Evolutionary conservation across 2,113 vertebrate species (phyloP).

Genomic region (Myiagra hebetior): DNA sequence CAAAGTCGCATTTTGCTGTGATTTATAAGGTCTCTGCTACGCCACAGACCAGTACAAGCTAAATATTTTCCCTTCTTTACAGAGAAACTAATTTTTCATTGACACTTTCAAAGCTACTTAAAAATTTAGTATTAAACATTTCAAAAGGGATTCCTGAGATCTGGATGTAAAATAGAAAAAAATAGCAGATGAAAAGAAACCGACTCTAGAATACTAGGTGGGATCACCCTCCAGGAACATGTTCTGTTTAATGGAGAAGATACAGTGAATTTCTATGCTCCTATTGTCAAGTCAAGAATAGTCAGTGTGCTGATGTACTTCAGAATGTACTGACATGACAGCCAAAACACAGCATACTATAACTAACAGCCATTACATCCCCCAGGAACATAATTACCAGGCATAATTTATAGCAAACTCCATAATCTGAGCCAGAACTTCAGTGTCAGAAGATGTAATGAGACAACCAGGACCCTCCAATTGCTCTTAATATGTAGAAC

Average conservation of each 20-base stretch:
- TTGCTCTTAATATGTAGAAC: background rate
- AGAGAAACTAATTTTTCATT: background rate
- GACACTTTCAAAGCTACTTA: background rate
- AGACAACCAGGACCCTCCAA: background rate
- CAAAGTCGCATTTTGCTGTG: background rate
- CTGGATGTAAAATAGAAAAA: background rate
- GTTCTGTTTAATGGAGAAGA: background rate
- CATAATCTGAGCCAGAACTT: background rate
- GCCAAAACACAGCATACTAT: background rate
- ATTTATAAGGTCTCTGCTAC: background rate
- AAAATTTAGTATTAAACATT: background rate
- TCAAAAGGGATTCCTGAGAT: background rate
- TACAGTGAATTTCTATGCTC: background rate
- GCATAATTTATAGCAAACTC: background rate
- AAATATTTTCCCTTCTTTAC: background rate
- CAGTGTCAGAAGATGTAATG: background rate
- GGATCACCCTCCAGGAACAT: background rate
- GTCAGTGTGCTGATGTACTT: background rate
- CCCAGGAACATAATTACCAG: background rate
- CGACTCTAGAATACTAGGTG: background rate
- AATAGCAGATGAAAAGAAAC: background rate
- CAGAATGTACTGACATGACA: background rate
- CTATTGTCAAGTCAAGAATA: background rate
- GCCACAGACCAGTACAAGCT: background rate
- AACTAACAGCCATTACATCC: background rate